These are phyloP conservation scores for Sciurus niger DNA, from an alignment of 2,113 vertebrate genomes.

Conservation along the genomic window DNA sequence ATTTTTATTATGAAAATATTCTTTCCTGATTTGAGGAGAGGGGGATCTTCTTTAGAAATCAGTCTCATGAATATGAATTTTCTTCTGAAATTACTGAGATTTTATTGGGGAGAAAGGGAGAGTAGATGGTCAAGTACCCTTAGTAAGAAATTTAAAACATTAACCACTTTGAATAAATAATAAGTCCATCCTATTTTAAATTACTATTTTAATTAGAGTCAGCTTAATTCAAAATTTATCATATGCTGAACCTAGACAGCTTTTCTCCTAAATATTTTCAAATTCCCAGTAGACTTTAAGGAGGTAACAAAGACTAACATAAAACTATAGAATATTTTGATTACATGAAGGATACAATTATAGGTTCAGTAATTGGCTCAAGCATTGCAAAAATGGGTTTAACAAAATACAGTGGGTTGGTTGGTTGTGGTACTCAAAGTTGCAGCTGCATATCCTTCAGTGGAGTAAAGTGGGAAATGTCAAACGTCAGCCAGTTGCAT, in stretches of 20 bases:
- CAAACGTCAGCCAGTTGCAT: not conserved
- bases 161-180: constrained; percentile 60
- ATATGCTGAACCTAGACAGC: not conserved
- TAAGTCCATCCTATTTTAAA: constrained; percentile 54
- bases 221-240: not conserved
- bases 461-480: not conserved
- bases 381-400: not conserved
- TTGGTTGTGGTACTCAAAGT: not conserved
- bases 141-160: constrained; percentile 15
- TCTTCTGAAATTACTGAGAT: constrained; percentile 20
- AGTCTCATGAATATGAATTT: not conserved
- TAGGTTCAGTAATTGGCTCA: not conserved
- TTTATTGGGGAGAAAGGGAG: not conserved
- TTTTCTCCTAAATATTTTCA: constrained; percentile 48
- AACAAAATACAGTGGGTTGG: not conserved
- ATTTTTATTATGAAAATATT: constrained; percentile 54
- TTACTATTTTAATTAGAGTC: not conserved
- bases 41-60: not conserved
- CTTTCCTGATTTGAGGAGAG: not conserved
- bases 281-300: constrained; percentile 53
- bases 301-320: not conserved
- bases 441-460: not conserved
- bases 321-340: not conserved
- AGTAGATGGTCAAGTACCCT: not conserved
- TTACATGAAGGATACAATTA: not conserved